phyloP scores from a whole-genome alignment of 2,113 vertebrate species.

The Hippocampus barbouri region DNA sequence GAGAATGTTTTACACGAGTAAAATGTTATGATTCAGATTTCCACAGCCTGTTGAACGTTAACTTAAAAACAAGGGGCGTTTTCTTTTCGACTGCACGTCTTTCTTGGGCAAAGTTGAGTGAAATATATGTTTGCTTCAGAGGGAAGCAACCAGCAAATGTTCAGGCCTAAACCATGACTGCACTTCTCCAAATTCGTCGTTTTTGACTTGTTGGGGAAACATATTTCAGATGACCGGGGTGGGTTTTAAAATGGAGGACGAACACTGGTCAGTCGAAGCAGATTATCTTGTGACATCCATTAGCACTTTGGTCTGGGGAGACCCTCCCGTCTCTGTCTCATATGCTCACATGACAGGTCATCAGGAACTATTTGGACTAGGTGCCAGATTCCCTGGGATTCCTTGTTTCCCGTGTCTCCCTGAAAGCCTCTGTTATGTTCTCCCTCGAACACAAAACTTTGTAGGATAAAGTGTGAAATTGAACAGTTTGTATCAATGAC shows the following conservation, averaged over 20 bases:
- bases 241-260: not conserved
- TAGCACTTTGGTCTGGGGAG: constrained; percentile 11
- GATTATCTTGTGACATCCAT: constrained; percentile 46
- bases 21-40: not conserved
- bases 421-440: constrained; percentile 9
- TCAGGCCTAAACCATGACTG: constrained; percentile 6
- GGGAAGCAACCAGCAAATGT: not conserved
- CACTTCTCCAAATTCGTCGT: constrained; percentile 23
- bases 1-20: no score
- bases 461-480: constrained; percentile 23
- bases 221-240: constrained; percentile 2
- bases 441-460: constrained; percentile 13
- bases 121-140: not conserved
- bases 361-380: constrained; percentile 52
- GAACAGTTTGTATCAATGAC: constrained; percentile 6
- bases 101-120: not conserved
- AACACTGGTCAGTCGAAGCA: constrained; percentile 17
- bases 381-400: constrained; percentile 60
- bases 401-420: constrained; percentile 20
- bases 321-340: constrained; percentile 11
- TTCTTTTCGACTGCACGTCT: not conserved
- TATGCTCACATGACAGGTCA: constrained; percentile 49
- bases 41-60: not conserved
- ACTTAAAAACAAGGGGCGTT: not conserved
- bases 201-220: constrained; percentile 5